Evolutionary conservation across 2,797 vertebrate species (phyloP).

Genomic region (Chelon auratus): DNA sequence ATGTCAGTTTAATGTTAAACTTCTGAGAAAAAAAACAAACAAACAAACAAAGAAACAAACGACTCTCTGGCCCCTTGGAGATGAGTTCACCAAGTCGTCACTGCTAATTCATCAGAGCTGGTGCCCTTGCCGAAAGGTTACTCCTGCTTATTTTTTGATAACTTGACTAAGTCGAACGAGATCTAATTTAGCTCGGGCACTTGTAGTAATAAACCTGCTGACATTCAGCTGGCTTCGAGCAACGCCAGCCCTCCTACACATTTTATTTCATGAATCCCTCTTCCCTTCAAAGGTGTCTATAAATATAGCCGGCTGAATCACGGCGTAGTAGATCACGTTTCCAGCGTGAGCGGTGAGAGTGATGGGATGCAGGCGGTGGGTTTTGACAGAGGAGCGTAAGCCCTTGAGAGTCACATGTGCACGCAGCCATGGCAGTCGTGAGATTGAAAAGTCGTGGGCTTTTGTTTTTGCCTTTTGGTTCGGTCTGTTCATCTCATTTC

Average conservation of each 20-base stretch:
- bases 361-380: conserved; percentile 53
- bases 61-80: conserved; percentile 49
- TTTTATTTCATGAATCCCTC: conserved; percentile 42
- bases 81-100: conserved; percentile 62
- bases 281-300: conserved; percentile 57
- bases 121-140: conserved; percentile 69
- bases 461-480: conserved; percentile 40
- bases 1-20: conserved; percentile 67
- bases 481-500: conserved; percentile 29
- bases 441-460: conserved; percentile 51
- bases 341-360: conserved; percentile 38
- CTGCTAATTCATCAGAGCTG: conserved; percentile 54
- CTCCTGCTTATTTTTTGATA: conserved; percentile 59
- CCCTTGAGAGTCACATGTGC: conserved; percentile 51
- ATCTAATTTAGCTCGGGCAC: conserved; percentile 53
- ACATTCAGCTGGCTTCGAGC: conserved; percentile 40
- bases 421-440: conserved; percentile 36
- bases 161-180: conserved; percentile 38
- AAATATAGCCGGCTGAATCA: conserved; percentile 65
- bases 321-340: conserved; percentile 57
- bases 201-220: conserved; percentile 38
- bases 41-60: conserved; percentile 3
- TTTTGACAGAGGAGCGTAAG: conserved; percentile 49
- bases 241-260: conserved; percentile 33
- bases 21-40: conserved; percentile 40